Conservation (phyloP, 1,140 invertebrate species). For the Ceratosolen solmsi region DNA sequence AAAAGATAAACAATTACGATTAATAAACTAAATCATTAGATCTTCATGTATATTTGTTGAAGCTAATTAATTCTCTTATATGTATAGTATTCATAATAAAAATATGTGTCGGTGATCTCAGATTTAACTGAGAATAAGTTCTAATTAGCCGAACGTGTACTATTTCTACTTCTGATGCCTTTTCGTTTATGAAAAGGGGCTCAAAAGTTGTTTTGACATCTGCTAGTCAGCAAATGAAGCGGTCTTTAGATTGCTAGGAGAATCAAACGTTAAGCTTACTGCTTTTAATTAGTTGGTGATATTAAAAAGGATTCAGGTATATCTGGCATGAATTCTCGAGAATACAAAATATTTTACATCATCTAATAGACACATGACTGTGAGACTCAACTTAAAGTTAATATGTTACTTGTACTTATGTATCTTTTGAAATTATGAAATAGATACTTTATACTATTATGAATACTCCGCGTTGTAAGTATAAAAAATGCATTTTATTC, state of each 20-base stretch:
- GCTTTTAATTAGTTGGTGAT: slow-evolving; percentile 56
- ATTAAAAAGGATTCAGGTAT: slow-evolving; percentile 6
- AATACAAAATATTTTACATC: no score
- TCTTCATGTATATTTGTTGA: not conserved
- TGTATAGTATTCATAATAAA: not conserved
- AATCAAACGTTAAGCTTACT: slow-evolving; percentile 54
- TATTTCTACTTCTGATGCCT: slow-evolving; percentile 25
- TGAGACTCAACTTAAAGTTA: no score
- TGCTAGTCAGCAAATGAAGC: not conserved
- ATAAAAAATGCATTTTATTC: no score
- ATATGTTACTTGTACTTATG: no score
- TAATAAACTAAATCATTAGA: not conserved
- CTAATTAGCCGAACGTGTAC: slow-evolving; percentile 50
- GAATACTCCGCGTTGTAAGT: no score
- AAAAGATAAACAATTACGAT: not conserved
- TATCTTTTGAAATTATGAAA: no score
- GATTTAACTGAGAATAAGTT: slow-evolving; percentile 32
- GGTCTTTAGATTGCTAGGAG: slow-evolving; percentile 4
- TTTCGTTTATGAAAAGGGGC: slow-evolving; percentile 49
- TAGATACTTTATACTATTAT: no score
- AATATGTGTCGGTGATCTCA: not conserved
- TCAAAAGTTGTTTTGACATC: slow-evolving; percentile 39
- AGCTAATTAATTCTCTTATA: not conserved
- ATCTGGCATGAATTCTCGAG: not conserved
- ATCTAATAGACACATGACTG: no score